Base-by-base conservation (phyloP, 1,140 invertebrate species). In the Pollicipes pollicipes region DNA sequence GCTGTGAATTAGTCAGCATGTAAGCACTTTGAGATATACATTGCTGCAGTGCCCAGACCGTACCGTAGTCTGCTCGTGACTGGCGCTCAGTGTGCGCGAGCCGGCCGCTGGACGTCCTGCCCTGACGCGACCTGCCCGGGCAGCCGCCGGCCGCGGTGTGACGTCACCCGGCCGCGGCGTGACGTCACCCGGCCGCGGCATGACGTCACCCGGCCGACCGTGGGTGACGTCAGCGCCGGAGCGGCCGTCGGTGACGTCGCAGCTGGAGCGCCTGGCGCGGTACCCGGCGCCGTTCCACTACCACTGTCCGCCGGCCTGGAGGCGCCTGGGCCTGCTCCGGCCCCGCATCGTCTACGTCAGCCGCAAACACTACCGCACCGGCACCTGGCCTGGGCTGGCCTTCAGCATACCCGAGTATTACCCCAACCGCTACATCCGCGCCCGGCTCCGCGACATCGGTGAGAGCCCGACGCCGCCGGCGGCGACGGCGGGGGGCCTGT, bases 241-340 rank as follows among this genome's bases (percentile, higher is more conserved):
- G 45, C 45, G 45, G 45, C 45, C 45, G 45, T 10, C 45, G 10
- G 45, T 58, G 45, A 24, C 45, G 45, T 58, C 45, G 17, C 10
- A 2, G 6, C 45, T 58, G 45, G 45, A 58, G 45, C 45, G 45
- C 21, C 45, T 58, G 45, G 45, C 45, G 45, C 45, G 45, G 45
- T 58, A 24, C 45, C 2, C 45, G 32, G 37, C 68, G 1, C 88
- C 89, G 21, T 83, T 85, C 74, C 88, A 90, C 24, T 27, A 29
- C 35, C 66, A 70, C 64, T 66, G 28, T n/a, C 64, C 64, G 3
- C 64, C 28, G 27, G 64, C 64, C 6, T 66, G 64, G 64, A 21
- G 64, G 6, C n/a, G 64, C 3, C 64, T 66, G 27, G 64, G 64
- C 6, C 3, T 66, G 64, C n/a, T 28, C 24, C 16, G 64, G 64